Evolutionary conservation across 2,797 vertebrate species (phyloP).

Genomic region (Phataginus tetradactyla): DNA sequence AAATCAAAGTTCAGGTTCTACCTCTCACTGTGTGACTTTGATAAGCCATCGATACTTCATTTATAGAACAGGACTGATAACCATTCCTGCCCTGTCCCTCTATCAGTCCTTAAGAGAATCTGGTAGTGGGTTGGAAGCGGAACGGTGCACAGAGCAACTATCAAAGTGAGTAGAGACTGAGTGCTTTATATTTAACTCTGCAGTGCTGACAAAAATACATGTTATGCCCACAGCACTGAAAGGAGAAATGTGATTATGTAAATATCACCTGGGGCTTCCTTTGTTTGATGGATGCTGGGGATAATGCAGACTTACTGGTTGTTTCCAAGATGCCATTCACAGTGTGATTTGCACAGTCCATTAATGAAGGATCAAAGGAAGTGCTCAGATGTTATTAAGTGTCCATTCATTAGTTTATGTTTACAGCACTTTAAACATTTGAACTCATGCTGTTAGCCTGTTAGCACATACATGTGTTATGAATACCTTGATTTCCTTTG

Average conservation of each 20-base stretch:
- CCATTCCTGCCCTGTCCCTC: neutral
- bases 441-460: neutral
- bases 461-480: neutral
- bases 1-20: neutral
- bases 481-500: constrained; percentile 1
- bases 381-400: neutral
- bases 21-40: neutral
- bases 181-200: neutral
- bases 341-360: neutral
- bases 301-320: neutral
- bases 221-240: neutral
- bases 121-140: neutral
- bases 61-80: neutral
- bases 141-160: neutral
- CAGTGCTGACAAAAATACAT: neutral
- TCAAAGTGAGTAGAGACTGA: neutral
- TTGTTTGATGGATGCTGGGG: neutral
- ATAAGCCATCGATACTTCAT: neutral
- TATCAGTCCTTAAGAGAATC: neutral
- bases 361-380: neutral
- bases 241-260: neutral
- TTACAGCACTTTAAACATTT: neutral
- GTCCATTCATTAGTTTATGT: neutral
- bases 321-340: neutral
- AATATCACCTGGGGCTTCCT: neutral